phyloP scores from a whole-genome alignment of 2,113 vertebrate species.

The Nothobranchius furzeri region DNA sequence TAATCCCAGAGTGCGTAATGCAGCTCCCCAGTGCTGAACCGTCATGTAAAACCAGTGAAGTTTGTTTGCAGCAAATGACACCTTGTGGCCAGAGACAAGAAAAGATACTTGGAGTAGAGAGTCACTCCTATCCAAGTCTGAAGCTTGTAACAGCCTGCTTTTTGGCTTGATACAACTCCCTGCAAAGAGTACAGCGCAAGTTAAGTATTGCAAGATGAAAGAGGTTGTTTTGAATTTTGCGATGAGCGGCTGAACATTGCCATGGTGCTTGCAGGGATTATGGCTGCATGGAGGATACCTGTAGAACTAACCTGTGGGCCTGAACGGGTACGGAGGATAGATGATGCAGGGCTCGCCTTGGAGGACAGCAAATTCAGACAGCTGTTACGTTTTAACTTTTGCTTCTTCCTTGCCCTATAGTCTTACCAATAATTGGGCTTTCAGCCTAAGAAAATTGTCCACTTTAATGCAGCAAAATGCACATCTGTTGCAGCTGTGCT shows the following conservation, averaged over 20 bases:
- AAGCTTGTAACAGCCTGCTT: slow-evolving; percentile 34
- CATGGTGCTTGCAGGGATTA: slow-evolving; percentile 44
- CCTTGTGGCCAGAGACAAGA: slow-evolving; percentile 54
- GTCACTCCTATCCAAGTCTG: slow-evolving; percentile 51
- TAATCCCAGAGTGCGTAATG: not conserved
- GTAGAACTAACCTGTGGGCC: slow-evolving; percentile 43
- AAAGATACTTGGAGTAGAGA: slow-evolving; percentile 61
- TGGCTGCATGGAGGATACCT: slow-evolving; percentile 50
- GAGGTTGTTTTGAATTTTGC: slow-evolving; percentile 22
- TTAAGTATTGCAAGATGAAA: slow-evolving; percentile 39
- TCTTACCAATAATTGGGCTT: not conserved
- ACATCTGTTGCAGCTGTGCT: not conserved
- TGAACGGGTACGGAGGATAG: slow-evolving; percentile 23
- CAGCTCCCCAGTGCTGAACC: slow-evolving; percentile 20
- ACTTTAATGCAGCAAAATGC: not conserved
- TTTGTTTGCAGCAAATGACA: slow-evolving; percentile 39
- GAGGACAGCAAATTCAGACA: slow-evolving; percentile 69
- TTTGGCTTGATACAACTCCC: slow-evolving; percentile 55
- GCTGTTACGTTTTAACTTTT: slow-evolving; percentile 28
- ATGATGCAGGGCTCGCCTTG: slow-evolving; percentile 65
- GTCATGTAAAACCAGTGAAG: slow-evolving; percentile 58
- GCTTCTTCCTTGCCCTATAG: not conserved
- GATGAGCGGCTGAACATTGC: slow-evolving; percentile 35
- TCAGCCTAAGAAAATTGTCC: not conserved
- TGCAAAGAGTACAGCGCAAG: slow-evolving; percentile 31